Conservation (phyloP, 1,140 invertebrate species). For the Calliphora vicina region DNA sequence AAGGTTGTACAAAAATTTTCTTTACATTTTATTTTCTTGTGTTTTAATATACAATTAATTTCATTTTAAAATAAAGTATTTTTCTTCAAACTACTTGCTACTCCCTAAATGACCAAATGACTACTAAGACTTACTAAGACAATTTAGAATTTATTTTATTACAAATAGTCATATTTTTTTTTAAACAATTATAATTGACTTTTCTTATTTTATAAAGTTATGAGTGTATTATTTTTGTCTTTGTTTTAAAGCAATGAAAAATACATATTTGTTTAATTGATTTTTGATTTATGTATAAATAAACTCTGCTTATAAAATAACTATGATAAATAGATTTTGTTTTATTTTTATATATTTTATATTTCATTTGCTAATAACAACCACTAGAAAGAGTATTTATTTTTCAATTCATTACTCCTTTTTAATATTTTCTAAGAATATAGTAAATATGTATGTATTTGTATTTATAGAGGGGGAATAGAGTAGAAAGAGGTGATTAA, state of each 20-base stretch:
- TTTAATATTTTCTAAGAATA: neutral
- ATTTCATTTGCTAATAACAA: slow-evolving; percentile 25
- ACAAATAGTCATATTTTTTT: slow-evolving; percentile 31
- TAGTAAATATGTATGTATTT: neutral
- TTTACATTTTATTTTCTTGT: neutral
- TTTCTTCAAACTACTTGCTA: slow-evolving; percentile 23
- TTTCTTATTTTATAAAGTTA: neutral
- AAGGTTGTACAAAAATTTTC: slow-evolving; percentile 21
- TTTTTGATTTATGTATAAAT: neutral
- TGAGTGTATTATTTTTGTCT: neutral
- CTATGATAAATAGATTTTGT: neutral
- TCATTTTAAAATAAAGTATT: slow-evolving; percentile 26
- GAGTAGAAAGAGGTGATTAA: neutral
- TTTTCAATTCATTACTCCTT: slow-evolving; percentile 10
- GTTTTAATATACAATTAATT: neutral
- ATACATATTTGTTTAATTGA: neutral
- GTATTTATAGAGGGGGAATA: neutral
- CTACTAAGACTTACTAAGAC: slow-evolving; percentile 27
- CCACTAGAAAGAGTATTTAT: slow-evolving; percentile 16
- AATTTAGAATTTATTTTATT: slow-evolving; percentile 41
- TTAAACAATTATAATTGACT: slow-evolving; percentile 44
- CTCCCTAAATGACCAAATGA: slow-evolving; percentile 29
- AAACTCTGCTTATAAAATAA: slow-evolving; percentile 2
- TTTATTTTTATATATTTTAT: neutral
- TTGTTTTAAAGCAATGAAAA: slow-evolving; percentile 3